Conservation (phyloP, 1,140 invertebrate species). For the Pachypeltis micranthus region DNA sequence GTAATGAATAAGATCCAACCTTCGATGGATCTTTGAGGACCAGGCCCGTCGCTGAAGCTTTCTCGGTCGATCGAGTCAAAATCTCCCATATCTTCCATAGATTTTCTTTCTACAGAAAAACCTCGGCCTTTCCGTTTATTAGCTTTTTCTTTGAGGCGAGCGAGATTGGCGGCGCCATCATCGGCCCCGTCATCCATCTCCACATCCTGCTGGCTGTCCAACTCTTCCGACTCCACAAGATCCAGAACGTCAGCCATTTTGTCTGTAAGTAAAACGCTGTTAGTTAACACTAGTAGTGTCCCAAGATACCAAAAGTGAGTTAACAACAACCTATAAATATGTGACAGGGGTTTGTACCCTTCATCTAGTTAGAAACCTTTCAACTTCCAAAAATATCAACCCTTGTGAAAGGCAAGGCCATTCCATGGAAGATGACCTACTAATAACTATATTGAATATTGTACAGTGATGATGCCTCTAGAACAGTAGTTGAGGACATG, state of each 20-base stretch:
- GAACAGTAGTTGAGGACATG: too few relatives aligned
- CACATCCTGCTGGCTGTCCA: constrained; percentile 75
- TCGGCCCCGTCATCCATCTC: constrained; percentile 8
- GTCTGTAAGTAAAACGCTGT: too few relatives aligned
- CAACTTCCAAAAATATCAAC: too few relatives aligned
- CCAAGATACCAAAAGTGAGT: too few relatives aligned
- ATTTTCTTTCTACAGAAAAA: constrained; percentile 56
- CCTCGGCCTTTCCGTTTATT: constrained; percentile 90
- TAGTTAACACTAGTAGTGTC: too few relatives aligned
- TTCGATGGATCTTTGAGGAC: constrained; percentile 54
- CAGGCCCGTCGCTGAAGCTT: constrained; percentile 52
- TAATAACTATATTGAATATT: too few relatives aligned
- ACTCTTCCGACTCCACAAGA: constrained; percentile 76
- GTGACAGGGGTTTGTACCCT: too few relatives aligned
- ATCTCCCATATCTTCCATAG: constrained; percentile 60
- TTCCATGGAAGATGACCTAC: too few relatives aligned
- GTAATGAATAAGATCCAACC: constrained; percentile 98
- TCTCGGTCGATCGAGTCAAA: constrained; percentile 76
- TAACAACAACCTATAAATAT: too few relatives aligned
- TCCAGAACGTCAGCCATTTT: constrained; percentile 75
- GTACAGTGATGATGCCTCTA: too few relatives aligned
- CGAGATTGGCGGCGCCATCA: constrained; percentile 26
- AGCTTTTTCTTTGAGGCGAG: constrained; percentile 86
- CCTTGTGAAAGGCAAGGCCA: too few relatives aligned
- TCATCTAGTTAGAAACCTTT: too few relatives aligned